Percentiles rank a stretch among this genome's conserved stretches.
Conservation (phyloP, 2,797 vertebrate species). For the Cossypha heuglini region DNA sequence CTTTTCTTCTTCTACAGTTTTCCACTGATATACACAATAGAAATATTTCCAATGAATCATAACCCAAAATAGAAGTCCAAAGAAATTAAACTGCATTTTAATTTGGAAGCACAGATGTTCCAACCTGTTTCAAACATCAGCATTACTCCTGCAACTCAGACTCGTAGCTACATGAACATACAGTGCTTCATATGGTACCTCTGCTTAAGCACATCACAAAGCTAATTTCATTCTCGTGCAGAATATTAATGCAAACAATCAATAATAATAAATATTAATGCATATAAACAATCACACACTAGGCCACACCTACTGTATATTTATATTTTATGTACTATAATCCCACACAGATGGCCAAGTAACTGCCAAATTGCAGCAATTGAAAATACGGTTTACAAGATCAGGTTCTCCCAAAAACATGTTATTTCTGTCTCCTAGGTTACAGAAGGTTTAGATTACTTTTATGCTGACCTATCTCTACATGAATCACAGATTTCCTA, state of each 20-base stretch:
- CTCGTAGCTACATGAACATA: fast-evolving
- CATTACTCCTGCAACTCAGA: background rate
- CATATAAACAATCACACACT: background rate
- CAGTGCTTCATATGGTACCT: fast-evolving
- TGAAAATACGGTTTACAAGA: background rate
- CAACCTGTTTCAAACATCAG: background rate
- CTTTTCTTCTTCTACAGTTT: background rate
- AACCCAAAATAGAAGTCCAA: background rate
- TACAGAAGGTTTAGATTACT: background rate
- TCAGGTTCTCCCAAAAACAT: background rate
- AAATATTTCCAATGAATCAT: background rate
- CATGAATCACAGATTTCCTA: background rate
- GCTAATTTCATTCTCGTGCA: background rate
- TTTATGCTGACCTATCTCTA: background rate
- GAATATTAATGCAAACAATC: background rate
- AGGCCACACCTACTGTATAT: background rate
- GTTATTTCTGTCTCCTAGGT: background rate
- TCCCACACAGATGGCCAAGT: background rate
- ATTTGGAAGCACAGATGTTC: background rate
- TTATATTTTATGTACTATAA: background rate
- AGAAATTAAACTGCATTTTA: background rate
- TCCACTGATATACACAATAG: background rate
- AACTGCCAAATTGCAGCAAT: background rate
- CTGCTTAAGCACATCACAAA: background rate
- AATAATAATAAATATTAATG: background rate